Percentiles rank a stretch among this genome's conserved stretches.
These are phyloP conservation scores for Andrena flavipes DNA, from an alignment of 2,888 invertebrate species.

Conservation along the genomic window DNA sequence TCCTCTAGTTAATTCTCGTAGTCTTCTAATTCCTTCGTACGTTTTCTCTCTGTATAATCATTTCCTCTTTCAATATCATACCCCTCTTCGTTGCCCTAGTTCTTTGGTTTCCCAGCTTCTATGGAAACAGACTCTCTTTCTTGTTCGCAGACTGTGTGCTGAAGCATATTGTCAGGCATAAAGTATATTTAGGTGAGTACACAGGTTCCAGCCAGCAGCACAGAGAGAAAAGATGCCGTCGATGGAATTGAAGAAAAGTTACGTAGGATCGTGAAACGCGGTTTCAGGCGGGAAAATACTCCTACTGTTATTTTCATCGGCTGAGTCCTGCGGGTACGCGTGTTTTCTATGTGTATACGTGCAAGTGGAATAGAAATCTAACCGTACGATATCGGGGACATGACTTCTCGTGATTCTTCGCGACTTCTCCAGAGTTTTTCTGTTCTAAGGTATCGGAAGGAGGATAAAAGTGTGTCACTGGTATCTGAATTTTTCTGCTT, in stretches of 20 bases:
- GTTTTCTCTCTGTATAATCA: neutral
- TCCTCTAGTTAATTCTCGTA: neutral
- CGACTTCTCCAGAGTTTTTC: conserved; percentile 3
- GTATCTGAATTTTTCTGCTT: neutral
- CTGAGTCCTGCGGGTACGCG: conserved; percentile 30
- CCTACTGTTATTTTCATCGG: conserved; percentile 58
- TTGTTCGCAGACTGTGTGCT: conserved; percentile 38
- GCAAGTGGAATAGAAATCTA: conserved; percentile 26
- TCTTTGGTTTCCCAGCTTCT: neutral
- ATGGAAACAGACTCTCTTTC: neutral
- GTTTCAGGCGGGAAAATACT: neutral
- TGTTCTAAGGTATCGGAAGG: neutral
- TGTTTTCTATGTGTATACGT: neutral
- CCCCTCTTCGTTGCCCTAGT: neutral
- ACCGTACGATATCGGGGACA: conserved; percentile 41
- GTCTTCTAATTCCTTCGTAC: neutral
- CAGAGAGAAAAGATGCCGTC: conserved; percentile 21
- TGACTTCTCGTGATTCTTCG: conserved; percentile 22
- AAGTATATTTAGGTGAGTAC: conserved; percentile 63
- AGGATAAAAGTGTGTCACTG: neutral
- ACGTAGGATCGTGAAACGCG: conserved; percentile 17
- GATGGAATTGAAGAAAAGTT: conserved; percentile 67
- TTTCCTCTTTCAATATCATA: conserved; percentile 13
- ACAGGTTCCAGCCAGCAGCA: conserved; percentile 25
- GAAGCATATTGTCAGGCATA: conserved; percentile 60